Evolutionary conservation across 2,888 invertebrate genomes (phyloP), one percentile per base, ranked within the genome.

Genomic region (Calliphora vomitoria): DNA sequence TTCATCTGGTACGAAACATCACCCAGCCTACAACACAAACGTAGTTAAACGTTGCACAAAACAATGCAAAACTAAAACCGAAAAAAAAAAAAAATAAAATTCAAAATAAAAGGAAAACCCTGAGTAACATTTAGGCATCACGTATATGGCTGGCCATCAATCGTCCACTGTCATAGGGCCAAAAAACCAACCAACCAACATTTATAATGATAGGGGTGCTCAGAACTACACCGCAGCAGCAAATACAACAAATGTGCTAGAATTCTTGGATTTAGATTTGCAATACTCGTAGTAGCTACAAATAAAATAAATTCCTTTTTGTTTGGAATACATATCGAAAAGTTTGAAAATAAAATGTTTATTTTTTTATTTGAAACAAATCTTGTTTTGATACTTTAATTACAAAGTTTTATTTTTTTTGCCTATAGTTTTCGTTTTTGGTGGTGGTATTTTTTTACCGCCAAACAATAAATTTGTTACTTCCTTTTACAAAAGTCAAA

Each of bases 141-240:
- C 89, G 89, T 89, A 88, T 85, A 88, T 82, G 88, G 87, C 90
- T 88, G 89, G 86, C 90, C 88, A 90, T 90, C 90, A 90, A 90
- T 90, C 90, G 90, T 90, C 87, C 86, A 87, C 90, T 90, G 90
- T 90, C 90, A 89, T 87, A 89, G 90, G 89, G 84, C 85, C 87
- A 47, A 20, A 25, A 1, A 25, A 13, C 20, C 10, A 76, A 41
- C 62, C 20, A 83, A 64, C 78, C 78, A 85, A 83, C 82, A 71
- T 83, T 80, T 76, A 82, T 93, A 92, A 93, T 93, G 89, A 92
- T 93, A 92, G 92, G 92, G 88, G 86, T 87, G 80, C 66, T 55
- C 76, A 75, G 53, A 55, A 55, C 69, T 68, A 85, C 69, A 81
- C 35, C 25, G 60, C 58, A 68, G 15, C 66, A 62, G 74, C 35